Evolutionary conservation across 2,113 vertebrate species (phyloP), one percentile per base, ranked within the genome.

Genomic region (Platycercus adscitus): DNA sequence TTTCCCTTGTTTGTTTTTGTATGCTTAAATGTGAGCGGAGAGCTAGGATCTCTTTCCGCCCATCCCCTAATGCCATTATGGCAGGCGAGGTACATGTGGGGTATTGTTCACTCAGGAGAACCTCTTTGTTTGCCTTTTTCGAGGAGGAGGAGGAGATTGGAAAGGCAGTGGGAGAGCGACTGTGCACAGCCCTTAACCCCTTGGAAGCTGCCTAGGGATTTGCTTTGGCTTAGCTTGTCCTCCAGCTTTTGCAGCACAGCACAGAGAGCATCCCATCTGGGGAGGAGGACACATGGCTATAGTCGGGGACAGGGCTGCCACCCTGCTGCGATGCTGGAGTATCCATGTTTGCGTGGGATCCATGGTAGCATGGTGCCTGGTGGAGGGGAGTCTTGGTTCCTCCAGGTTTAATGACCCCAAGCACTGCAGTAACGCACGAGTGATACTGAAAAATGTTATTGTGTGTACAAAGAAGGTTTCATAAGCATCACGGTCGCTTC

Each of bases 1-100:
- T 19, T 16, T 47, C 39, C 56, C 31, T 71, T 93, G 73, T 96
- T 96, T 97, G 95, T 89, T 96, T 96, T 97, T 84, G 11, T 96
- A 82, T 77, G 84, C 69, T 93, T 86, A 91, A 84, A 91, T 70
- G 17, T 83, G 94, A 93, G 44, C 3, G 3, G 71, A 81, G 91
- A 89, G 92, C 85, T 88, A 19, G 81, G 81, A 86, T 83, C 91
- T 69, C 70, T 86, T 93, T 81, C 85, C 14, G 2, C 71, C 89
- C 61, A 84, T 85, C 77, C 72, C 44, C 76, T 75, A 68, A 84
- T 72, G 77, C 80, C 61, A 44, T 77, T 77, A 52, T 50, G 81
- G 86, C 73, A 47, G 44, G 55, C 63, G 18, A 58, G 41, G 83
- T 69, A 44, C 35, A 58, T 15, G 9, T 3, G 25, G 58, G 68